phyloP scores from a whole-genome alignment of 2,888 invertebrate genomes.

The Suillia variegata region DNA sequence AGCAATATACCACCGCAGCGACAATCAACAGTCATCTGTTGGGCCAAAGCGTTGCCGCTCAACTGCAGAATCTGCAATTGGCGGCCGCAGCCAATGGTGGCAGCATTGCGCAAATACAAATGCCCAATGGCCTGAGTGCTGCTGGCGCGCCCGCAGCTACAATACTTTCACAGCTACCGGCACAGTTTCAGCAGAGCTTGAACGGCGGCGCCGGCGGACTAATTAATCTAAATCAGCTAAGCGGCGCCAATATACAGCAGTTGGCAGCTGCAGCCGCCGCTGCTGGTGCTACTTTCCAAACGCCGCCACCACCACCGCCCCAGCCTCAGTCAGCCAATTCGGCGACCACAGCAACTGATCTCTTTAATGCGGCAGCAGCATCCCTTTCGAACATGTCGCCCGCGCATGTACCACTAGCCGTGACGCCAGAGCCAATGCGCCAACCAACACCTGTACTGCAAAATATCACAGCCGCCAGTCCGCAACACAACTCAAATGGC shows the following conservation, averaged over 20 bases:
- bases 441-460: constrained; percentile 50
- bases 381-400: constrained; percentile 35
- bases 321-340: constrained; percentile 17
- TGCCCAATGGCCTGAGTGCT: constrained; percentile 60
- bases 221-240: constrained; percentile 59
- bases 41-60: constrained; percentile 58
- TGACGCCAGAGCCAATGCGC: constrained; percentile 54
- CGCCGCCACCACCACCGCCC: constrained; percentile 51
- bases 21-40: constrained; percentile 59
- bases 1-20: constrained; percentile 57
- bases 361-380: constrained; percentile 32
- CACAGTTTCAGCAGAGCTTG: constrained; percentile 59
- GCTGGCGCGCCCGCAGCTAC: constrained; percentile 28
- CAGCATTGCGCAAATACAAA: constrained; percentile 59
- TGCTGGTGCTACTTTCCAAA: constrained; percentile 51
- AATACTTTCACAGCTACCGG: constrained; percentile 57
- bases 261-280: constrained; percentile 50
- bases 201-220: constrained; percentile 50
- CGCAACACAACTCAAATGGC: constrained; percentile 25
- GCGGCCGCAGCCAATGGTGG: constrained; percentile 55
- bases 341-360: constrained; percentile 30
- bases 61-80: constrained; percentile 59
- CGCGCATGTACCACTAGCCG: constrained; percentile 48
- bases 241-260: constrained; percentile 52
- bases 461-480: constrained; percentile 33